phyloP scores from a whole-genome alignment of 2,113 vertebrate genomes.

The Hemiscyllium ocellatum region DNA sequence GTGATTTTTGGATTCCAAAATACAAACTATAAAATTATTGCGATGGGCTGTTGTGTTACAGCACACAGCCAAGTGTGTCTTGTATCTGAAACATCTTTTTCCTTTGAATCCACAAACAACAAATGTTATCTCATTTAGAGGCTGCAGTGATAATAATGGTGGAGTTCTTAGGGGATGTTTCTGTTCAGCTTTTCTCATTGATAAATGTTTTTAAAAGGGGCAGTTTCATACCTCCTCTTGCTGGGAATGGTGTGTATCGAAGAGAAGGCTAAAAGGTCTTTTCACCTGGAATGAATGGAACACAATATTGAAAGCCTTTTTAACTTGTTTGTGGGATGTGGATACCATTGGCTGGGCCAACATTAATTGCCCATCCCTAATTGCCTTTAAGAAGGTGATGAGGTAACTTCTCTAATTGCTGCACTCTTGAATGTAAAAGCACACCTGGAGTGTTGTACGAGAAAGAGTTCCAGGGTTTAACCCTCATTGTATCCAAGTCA shows the following conservation, averaged over 20 bases:
- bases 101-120: not conserved
- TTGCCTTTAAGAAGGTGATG: no score
- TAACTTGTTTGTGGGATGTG: no score
- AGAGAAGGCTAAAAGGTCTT: not conserved
- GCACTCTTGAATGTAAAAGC: no score
- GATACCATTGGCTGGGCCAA: no score
- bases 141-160: not conserved
- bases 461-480: no score
- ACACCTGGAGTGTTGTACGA: no score
- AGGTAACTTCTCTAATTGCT: no score
- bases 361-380: no score
- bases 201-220: not conserved
- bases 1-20: not conserved
- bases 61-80: not conserved
- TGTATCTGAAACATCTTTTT: not conserved
- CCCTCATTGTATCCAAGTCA: no score
- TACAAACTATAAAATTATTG: not conserved
- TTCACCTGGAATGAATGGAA: not conserved
- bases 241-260: not conserved
- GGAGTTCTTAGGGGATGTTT: not conserved
- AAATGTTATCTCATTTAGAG: not conserved
- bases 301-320: no score
- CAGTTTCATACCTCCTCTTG: not conserved
- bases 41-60: not conserved
- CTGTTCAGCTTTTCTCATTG: not conserved